These are phyloP conservation scores for Ceratina japonica DNA, from an alignment of 1,140 invertebrate species.

Conservation along the genomic window DNA sequence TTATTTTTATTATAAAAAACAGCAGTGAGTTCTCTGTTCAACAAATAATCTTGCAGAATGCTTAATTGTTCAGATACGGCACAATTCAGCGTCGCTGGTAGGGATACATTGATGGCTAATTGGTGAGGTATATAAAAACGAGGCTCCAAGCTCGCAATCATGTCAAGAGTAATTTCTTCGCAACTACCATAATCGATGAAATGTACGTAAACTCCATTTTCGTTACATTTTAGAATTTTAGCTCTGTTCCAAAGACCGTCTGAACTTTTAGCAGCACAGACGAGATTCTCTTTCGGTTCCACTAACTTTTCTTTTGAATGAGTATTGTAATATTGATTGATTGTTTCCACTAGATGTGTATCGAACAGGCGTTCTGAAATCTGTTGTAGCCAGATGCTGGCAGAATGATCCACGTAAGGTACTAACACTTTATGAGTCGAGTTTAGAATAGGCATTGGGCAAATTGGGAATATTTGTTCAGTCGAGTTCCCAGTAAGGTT, in stretches of 20 bases:
- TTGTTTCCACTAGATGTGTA: constrained; percentile 76
- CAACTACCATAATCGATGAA: constrained; percentile 81
- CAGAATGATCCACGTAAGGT: constrained; percentile 77
- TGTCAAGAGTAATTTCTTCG: constrained; percentile 67
- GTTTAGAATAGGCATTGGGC: constrained; percentile 80
- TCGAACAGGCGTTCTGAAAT: constrained; percentile 74
- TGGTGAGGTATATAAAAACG: constrained; percentile 80
- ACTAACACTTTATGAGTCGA: constrained; percentile 79
- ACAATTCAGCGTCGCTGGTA: constrained; percentile 69
- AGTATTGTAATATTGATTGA: constrained; percentile 82
- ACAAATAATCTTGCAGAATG: constrained; percentile 59
- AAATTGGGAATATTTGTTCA: constrained; percentile 79
- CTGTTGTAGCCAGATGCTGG: constrained; percentile 83
- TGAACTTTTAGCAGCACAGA: constrained; percentile 82
- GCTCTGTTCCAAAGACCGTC: constrained; percentile 82
- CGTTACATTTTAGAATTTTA: constrained; percentile 52
- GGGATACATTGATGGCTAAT: constrained; percentile 78
- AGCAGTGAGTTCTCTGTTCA: constrained; percentile 63
- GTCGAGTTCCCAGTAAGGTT: constrained; percentile 77
- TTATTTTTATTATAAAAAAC: constrained; percentile 69
- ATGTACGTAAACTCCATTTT: constrained; percentile 60
- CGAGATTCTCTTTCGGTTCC: constrained; percentile 70
- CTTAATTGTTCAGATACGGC: constrained; percentile 68
- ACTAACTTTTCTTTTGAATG: constrained; percentile 64
- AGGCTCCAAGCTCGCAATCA: constrained; percentile 74